Percentiles rank a stretch among this genome's conserved stretches.
These are phyloP conservation scores for Dicrurus megarhynchus DNA, from an alignment of 2,113 vertebrate genomes.

Conservation along the genomic window DNA sequence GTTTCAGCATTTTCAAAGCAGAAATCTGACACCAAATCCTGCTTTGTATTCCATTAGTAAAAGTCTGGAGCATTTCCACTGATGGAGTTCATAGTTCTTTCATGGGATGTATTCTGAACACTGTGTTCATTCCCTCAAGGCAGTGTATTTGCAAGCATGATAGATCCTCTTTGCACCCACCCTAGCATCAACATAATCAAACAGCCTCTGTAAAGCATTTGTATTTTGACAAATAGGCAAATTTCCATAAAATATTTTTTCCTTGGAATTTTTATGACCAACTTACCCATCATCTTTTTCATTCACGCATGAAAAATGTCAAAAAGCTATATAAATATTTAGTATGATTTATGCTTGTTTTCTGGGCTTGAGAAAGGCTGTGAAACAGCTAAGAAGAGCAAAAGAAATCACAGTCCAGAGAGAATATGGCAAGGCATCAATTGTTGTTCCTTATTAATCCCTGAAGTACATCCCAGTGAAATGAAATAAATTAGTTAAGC, in stretches of 20 bases:
- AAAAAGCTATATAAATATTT: conserved; percentile 58
- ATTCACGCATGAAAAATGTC: conserved; percentile 14
- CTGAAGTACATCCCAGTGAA: conserved; percentile 2
- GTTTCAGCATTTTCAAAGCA: neutral
- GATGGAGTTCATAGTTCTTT: neutral
- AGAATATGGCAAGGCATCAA: conserved; percentile 47
- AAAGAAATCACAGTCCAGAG: conserved; percentile 22
- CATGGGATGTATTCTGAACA: neutral
- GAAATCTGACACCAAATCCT: neutral
- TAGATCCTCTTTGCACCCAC: neutral
- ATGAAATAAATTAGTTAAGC: conserved; percentile 36
- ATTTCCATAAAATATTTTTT: conserved; percentile 19
- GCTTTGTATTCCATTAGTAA: neutral
- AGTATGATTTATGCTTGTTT: conserved; percentile 47
- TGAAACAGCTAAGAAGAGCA: conserved; percentile 39
- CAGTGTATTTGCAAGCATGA: neutral
- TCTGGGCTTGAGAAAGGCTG: conserved; percentile 33
- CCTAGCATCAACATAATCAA: neutral
- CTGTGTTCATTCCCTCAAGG: neutral
- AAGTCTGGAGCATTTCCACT: neutral
- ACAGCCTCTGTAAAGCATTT: neutral
- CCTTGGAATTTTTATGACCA: conserved; percentile 52
- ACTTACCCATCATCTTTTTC: conserved; percentile 13
- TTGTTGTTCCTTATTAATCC: conserved; percentile 60
- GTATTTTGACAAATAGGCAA: conserved; percentile 25